phyloP scores from a whole-genome alignment of 2,113 vertebrate genomes.

The Apeltes quadracus region DNA sequence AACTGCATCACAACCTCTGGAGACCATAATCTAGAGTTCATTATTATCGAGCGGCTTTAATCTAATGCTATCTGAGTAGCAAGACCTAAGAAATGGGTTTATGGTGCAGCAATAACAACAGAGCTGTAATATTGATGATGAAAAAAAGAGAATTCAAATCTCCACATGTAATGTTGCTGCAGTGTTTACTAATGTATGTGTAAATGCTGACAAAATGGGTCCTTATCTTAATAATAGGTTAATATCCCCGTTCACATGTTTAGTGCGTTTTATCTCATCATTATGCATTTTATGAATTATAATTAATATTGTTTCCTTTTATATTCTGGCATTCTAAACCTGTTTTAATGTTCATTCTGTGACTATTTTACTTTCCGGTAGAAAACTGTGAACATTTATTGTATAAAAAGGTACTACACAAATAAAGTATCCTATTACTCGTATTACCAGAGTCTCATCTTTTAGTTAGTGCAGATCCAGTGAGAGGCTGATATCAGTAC shows the following conservation, averaged over 20 bases:
- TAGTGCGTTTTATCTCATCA: not conserved
- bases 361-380: not conserved
- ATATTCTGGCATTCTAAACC: too few species aligned
- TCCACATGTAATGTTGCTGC: not conserved
- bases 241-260: not conserved
- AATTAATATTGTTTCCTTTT: not conserved
- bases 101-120: too few species aligned
- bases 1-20: not conserved
- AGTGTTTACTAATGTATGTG: not conserved
- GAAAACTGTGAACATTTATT: not conserved
- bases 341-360: not conserved
- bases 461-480: slow-evolving; percentile 29
- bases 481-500: slow-evolving; percentile 14
- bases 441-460: slow-evolving; percentile 1
- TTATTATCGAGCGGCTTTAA: too few species aligned
- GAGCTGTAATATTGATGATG: too few species aligned
- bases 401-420: not conserved
- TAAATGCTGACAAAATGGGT: not conserved
- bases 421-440: not conserved
- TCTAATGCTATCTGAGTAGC: too few species aligned
- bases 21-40: too few species aligned
- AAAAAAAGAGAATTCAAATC: not conserved
- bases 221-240: not conserved
- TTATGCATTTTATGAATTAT: not conserved
- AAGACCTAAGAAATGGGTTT: too few species aligned